Conservation (phyloP, 2,888 invertebrate genomes). For the Luperina testacea region DNA sequence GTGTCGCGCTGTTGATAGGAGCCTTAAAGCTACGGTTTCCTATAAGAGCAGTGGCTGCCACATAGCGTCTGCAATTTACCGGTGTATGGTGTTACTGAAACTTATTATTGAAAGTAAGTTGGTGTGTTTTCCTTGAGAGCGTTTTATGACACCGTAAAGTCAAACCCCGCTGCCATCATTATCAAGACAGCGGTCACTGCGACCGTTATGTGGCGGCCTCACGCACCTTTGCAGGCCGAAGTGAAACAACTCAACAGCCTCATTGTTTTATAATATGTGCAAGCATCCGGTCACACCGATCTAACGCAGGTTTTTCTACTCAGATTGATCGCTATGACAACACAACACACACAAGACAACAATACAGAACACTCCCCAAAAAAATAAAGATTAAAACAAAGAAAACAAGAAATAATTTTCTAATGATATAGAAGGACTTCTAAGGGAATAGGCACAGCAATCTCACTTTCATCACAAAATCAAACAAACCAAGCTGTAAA, state of each 20-base stretch:
- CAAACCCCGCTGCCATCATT: neutral
- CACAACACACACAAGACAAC: no score
- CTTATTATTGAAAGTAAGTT: neutral
- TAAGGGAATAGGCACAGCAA: neutral
- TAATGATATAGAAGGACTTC: neutral
- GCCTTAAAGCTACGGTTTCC: neutral
- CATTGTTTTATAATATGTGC: constrained; percentile 2
- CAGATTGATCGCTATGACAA: neutral
- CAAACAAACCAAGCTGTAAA: neutral
- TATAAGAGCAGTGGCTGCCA: no score
- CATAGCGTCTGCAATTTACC: neutral
- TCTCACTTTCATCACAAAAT: constrained; percentile 7
- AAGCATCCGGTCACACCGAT: neutral
- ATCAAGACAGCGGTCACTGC: neutral
- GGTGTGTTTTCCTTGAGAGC: neutral
- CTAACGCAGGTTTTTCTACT: neutral
- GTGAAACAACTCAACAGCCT: neutral
- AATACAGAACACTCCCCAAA: no score
- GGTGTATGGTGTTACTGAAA: neutral
- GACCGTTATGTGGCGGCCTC: neutral
- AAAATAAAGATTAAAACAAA: neutral
- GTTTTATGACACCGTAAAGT: neutral
- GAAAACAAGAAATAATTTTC: neutral
- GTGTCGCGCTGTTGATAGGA: no score
- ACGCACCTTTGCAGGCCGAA: neutral